phyloP scores from a whole-genome alignment of 2,113 vertebrate species.

The Corythornis vintsioides region DNA sequence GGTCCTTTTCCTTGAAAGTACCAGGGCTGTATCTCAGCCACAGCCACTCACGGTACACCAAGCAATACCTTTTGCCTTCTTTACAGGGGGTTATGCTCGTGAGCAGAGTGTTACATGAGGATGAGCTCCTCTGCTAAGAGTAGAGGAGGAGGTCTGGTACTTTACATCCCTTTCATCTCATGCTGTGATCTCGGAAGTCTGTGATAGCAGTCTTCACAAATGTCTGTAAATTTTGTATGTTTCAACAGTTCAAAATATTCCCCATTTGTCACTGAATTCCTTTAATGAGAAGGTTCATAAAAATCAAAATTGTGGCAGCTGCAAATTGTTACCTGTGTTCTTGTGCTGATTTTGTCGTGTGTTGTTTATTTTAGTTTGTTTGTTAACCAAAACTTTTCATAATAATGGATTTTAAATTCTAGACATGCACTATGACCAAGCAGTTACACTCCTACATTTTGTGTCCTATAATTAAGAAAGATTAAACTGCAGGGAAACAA shows the following conservation, averaged over 20 bases:
- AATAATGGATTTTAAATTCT: constrained; percentile 34
- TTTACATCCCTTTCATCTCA: neutral
- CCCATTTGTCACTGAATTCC: constrained; percentile 27
- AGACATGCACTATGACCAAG: constrained; percentile 25
- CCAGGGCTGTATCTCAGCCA: neutral
- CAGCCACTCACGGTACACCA: neutral
- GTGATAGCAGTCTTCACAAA: constrained; percentile 3
- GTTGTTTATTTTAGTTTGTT: neutral
- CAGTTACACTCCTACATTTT: neutral
- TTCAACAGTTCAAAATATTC: constrained; percentile 37
- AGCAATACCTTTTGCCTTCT: neutral
- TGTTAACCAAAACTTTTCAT: constrained; percentile 48
- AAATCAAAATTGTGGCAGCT: constrained; percentile 52
- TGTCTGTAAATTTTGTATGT: constrained; percentile 38
- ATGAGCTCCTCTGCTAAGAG: constrained; percentile 10
- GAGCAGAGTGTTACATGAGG: neutral
- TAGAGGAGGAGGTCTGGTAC: neutral
- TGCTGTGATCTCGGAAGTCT: neutral
- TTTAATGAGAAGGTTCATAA: constrained; percentile 47
- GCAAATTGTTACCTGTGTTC: neutral
- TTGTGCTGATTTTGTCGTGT: neutral
- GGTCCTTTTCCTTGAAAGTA: neutral
- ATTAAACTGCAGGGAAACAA: constrained; percentile 14
- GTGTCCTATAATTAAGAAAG: constrained; percentile 28
- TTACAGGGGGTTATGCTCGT: neutral